A percentile compares a stretch with the other conserved stretches of the same genome.
Evolutionary conservation across 2,888 invertebrate genomes (phyloP).

Genomic region (Stomorhina lunata): DNA sequence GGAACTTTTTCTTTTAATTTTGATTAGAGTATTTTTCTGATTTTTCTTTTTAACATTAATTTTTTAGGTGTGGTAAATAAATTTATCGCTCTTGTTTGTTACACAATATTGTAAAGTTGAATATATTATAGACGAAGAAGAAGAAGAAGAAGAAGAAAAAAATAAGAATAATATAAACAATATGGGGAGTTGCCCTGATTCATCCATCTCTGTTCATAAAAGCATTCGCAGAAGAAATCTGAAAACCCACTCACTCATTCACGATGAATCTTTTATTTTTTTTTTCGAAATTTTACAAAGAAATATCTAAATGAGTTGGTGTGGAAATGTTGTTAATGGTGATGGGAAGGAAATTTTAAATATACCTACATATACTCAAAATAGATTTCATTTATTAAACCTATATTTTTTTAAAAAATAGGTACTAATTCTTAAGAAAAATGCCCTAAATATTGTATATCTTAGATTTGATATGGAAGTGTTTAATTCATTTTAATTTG

Average conservation of each 20-base stretch:
- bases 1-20: background rate
- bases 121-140: constrained; percentile 7
- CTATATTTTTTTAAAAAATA: no score
- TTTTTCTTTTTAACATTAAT: background rate
- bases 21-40: constrained; percentile 4
- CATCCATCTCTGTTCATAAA: no score
- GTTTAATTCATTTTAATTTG: no score
- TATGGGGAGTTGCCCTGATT: constrained; percentile 62
- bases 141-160: background rate
- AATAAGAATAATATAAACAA: constrained; percentile 35
- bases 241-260: constrained; percentile 46
- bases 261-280: no score
- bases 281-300: constrained; percentile 24
- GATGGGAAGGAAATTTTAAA: no score
- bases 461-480: no score
- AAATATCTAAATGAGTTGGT: constrained; percentile 35
- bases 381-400: no score
- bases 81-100: constrained; percentile 53
- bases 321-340: background rate
- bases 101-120: constrained; percentile 55
- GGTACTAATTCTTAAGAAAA: no score
- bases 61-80: constrained; percentile 59
- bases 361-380: no score
- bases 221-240: background rate
- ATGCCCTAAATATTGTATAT: no score